These are phyloP conservation scores for Parauchenoglanis ngamensis DNA, from an alignment of 2,797 vertebrate species.

Conservation along the genomic window DNA sequence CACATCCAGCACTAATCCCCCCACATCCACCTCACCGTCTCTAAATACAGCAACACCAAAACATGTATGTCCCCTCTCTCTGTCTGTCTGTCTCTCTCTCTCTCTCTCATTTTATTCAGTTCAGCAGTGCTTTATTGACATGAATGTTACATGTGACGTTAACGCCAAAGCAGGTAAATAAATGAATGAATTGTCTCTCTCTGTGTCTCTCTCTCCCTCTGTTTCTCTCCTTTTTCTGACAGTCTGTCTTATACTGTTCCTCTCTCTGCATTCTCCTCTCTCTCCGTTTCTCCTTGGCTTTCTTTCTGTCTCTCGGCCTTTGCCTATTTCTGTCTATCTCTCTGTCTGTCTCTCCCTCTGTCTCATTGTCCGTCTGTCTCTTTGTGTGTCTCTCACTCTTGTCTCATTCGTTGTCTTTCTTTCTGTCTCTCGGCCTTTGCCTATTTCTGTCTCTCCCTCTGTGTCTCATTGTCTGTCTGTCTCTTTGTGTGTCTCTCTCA, in stretches of 20 bases:
- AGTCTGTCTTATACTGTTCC: not conserved
- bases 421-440: too few species aligned
- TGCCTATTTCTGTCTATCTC: not conserved
- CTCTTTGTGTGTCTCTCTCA: not conserved
- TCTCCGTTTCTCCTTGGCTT: not conserved
- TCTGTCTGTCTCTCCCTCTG: not conserved
- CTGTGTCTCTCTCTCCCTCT: not conserved
- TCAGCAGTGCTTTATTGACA: not conserved
- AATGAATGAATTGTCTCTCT: not conserved
- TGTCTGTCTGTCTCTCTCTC: not conserved
- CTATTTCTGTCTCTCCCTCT: not conserved
- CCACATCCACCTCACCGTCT: constrained; percentile 16
- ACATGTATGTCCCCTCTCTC: not conserved
- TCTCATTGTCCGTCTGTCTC: not conserved
- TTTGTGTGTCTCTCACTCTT: not conserved
- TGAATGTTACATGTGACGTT: constrained; percentile 1
- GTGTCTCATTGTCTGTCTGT: not conserved
- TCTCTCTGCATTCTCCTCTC: not conserved
- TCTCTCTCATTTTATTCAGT: not conserved
- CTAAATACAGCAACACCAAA: constrained; percentile 11
- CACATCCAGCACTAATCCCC: constrained; percentile 21
- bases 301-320: not conserved
- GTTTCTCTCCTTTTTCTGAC: not conserved
- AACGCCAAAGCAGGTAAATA: not conserved
- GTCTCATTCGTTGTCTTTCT: not conserved